Evolutionary conservation across 2,888 invertebrate species (phyloP), one percentile per base, ranked within the genome.

Genomic region (Rhagophthalmus giganteus): DNA sequence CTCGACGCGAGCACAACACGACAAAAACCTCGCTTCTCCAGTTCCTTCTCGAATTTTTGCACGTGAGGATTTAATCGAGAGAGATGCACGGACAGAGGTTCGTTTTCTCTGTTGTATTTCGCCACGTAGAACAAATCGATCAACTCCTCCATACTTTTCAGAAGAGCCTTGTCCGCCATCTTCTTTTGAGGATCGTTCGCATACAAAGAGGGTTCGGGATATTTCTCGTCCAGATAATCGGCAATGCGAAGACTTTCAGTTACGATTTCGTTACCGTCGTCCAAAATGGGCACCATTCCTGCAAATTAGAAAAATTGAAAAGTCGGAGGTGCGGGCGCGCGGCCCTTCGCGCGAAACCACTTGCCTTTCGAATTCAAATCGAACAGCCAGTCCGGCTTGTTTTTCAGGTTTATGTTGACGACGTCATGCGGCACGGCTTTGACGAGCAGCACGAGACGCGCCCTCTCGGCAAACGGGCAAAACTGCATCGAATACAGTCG

Each of bases 351-450:
- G n/a, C n/a, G n/a, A 20, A 12, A 28, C 11, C 8, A 16, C 49
- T 84, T 83, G 58, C 82, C 82, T 62, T 70, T 66, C 12, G 72
- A 68, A 66, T 83, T 86, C 64, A 86, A 83, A 3, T 80, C 79
- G 4, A 80, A 70, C n/a, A 87, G 78, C 93, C 93, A 93, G 65
- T 90, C 88, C 0, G 93, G 93, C 67, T 91, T 92, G 16, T 85
- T 78, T n/a, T 81, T 81, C 56, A 90, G 74, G 74, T 89, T 86
- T 6, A 90, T 79, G 66, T 84, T 87, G 26, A 91, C 84, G 15
- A 81, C 77, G 64, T 92, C 90, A 65, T 90, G 83, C 11, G 83
- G 82, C 59, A 92, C 76, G 54, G 85, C 82, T 72, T 92, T 92
- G 5, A 88, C 87, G 59, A 85, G 84, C 39, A 92, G 72, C 2